phyloP scores from a whole-genome alignment of 2,113 vertebrate species.

The Talpa occidentalis region DNA sequence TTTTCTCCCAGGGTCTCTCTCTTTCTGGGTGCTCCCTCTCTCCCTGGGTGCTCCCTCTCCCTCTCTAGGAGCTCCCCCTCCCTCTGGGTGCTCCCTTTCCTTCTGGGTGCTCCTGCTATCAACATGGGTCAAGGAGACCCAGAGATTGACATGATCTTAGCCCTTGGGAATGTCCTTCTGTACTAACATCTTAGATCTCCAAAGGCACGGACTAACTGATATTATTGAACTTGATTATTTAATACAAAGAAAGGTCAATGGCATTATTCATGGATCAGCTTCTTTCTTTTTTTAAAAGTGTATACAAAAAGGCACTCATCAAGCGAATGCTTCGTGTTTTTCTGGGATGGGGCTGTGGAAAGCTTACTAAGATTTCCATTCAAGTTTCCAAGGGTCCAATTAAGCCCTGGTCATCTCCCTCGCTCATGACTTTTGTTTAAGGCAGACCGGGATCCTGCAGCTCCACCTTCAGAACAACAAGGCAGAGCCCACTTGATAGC shows the following conservation, averaged over 20 bases:
- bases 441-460: conserved; percentile 32
- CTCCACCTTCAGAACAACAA: conserved; percentile 66
- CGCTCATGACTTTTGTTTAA: background rate
- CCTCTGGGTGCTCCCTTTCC: background rate
- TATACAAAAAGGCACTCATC: background rate
- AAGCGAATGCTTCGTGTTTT: background rate
- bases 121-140: background rate
- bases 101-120: background rate
- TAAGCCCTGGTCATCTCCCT: background rate
- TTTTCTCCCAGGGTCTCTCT: background rate
- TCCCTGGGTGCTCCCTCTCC: background rate
- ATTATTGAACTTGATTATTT: background rate
- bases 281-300: background rate
- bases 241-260: background rate
- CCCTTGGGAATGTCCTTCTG: background rate
- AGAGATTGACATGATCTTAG: background rate
- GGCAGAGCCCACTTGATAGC: conserved; percentile 29
- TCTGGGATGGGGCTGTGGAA: background rate
- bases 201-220: background rate
- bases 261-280: background rate
- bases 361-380: background rate
- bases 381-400: background rate
- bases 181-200: background rate
- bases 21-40: no score
- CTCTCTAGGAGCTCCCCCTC: background rate